phyloP scores from a whole-genome alignment of 2,888 invertebrate genomes.

The Eubasilissa splendida region DNA sequence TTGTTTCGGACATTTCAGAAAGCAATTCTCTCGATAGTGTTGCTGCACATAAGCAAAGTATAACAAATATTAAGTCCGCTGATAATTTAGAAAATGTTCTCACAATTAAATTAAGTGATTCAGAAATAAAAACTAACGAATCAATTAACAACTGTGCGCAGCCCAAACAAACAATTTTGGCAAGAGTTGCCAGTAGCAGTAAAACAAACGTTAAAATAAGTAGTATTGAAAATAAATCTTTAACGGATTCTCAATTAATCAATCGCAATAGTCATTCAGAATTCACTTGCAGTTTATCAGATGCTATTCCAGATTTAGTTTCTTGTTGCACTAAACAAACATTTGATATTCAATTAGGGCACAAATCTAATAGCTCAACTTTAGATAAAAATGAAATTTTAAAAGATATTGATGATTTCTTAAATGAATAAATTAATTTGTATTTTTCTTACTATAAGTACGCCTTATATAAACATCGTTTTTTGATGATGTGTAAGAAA shows the following conservation, averaged over 20 bases:
- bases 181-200: neutral
- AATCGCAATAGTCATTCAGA: neutral
- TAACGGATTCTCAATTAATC: neutral
- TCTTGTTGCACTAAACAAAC: slow-evolving; percentile 56
- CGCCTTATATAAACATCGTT: neutral
- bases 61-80: too few relatives aligned
- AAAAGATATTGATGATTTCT: slow-evolving; percentile 66
- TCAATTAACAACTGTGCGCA: too few relatives aligned
- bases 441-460: neutral
- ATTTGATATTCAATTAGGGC: slow-evolving; percentile 5
- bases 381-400: slow-evolving; percentile 65
- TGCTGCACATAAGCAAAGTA: too few relatives aligned
- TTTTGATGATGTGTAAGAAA: too few relatives aligned
- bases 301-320: slow-evolving; percentile 59
- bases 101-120: too few relatives aligned
- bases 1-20: too few relatives aligned
- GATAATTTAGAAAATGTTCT: too few relatives aligned
- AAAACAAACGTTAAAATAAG: neutral
- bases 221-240: too few relatives aligned
- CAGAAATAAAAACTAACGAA: too few relatives aligned
- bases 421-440: slow-evolving; percentile 60
- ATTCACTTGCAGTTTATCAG: slow-evolving; percentile 30
- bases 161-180: too few relatives aligned
- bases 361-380: slow-evolving; percentile 9
- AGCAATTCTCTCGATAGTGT: too few relatives aligned